phyloP scores from a whole-genome alignment of 2,113 vertebrate genomes.

The Recurvirostra avosetta region DNA sequence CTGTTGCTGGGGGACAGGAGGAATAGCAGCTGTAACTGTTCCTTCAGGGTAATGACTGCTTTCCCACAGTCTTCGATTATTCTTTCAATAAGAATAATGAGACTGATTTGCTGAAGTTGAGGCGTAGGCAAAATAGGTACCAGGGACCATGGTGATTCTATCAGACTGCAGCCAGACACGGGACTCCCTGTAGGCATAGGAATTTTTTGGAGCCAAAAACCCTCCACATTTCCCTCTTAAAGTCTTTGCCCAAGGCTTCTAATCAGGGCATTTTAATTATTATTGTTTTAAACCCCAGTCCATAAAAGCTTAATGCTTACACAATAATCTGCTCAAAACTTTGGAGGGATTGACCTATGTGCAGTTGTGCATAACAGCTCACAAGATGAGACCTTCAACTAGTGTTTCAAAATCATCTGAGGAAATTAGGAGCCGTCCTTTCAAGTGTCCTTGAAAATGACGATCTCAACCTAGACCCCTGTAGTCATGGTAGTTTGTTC shows the following conservation, averaged over 20 bases:
- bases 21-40: neutral
- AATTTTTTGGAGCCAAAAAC: neutral
- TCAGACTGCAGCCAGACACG: neutral
- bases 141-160: neutral
- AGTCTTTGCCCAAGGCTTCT: neutral
- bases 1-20: neutral
- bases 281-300: neutral
- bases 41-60: constrained; percentile 1
- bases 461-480: constrained; percentile 35
- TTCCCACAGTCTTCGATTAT: neutral
- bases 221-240: neutral
- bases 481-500: constrained; percentile 42
- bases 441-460: constrained; percentile 38
- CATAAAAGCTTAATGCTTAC: neutral
- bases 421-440: constrained; percentile 21
- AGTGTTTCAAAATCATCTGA: constrained; percentile 13
- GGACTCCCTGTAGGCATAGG: neutral
- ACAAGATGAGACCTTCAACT: neutral
- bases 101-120: neutral
- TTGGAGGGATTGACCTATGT: neutral
- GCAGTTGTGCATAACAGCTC: neutral
- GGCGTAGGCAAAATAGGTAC: neutral
- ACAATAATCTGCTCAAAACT: neutral
- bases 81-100: constrained; percentile 10
- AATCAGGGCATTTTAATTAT: neutral